A percentile compares a stretch with the other conserved stretches of the same genome.
phyloP scores from a whole-genome alignment of 2,113 vertebrate species.

The Loxodonta africana region DNA sequence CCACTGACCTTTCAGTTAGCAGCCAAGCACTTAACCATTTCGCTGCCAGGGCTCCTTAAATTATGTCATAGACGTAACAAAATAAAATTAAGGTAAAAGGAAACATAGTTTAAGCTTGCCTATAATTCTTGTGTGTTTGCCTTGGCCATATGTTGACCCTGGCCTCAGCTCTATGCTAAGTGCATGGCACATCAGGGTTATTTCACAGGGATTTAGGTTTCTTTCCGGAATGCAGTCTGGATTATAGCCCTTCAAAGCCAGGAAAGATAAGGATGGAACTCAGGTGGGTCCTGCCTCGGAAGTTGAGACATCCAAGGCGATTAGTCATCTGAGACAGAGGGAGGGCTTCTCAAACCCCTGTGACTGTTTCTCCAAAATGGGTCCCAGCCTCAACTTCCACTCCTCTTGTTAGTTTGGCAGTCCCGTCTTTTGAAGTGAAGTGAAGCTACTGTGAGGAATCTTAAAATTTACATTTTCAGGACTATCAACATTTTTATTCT shows the following conservation, averaged over 20 bases:
- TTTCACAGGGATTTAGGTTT: neutral
- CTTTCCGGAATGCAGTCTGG: neutral
- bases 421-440: constrained; percentile 35
- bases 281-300: neutral
- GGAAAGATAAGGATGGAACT: neutral
- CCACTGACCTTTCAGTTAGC: neutral
- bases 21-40: neutral
- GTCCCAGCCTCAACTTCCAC: neutral
- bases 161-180: neutral
- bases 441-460: neutral
- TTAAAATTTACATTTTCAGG: neutral
- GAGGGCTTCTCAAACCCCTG: neutral
- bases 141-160: neutral
- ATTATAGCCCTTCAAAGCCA: neutral
- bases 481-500: constrained; percentile 23
- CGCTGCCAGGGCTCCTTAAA: neutral
- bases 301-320: neutral
- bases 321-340: neutral
- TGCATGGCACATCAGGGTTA: neutral
- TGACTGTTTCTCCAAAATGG: neutral
- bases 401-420: neutral
- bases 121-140: neutral
- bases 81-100: neutral
- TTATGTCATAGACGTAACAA: neutral
- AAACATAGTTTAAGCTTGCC: neutral